Base-by-base conservation (phyloP, 2,888 invertebrate species). In the Dromius quadrimaculatus region DNA sequence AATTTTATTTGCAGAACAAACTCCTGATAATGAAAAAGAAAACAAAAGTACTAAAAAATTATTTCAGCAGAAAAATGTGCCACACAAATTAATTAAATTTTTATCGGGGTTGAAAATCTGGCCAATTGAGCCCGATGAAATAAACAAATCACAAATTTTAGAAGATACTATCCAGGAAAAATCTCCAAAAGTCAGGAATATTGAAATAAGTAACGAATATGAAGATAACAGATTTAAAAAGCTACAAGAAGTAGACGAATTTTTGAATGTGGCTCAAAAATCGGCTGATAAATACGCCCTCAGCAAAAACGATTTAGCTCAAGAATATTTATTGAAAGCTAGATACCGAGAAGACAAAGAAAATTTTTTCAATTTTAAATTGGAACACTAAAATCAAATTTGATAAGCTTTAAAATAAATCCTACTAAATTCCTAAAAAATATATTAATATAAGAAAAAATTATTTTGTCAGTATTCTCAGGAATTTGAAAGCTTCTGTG, bases 321-420 rank as follows among this genome's bases (percentile, higher is more conserved):
- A 79, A 74, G 84, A 84, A 73, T 86, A 84, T 77, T 77, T 86
- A 19, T 75, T 86, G 17, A 86, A 86, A 75, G 83, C 85, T 9
- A 78, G 85, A 50, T 86, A 86, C 75, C 79, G 80, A 45, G 86
- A 86, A 72, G 85, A 86, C 45, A 78, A 78, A 64, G 84, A 85
- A 72, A 86, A 85, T 75, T 86, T 85, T 77, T 79, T 79, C 71
- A 77, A 79, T 72, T 86, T 85, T 73, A 79, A 80, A 74, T 72
- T 81, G 73, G 81, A 82, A 75, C 74, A 77, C 43, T n/a, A n/a
- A n/a, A n/a, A n/a, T n/a, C n/a, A 61, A 71, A 43, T 54, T 34
- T 8, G 11, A 28, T n/a, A n/a, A n/a, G n/a, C n/a, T n/a, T n/a
- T n/a, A n/a, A n/a, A n/a, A n/a, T n/a, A n/a, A n/a, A n/a, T n/a